These are phyloP conservation scores for Charina bottae DNA, from an alignment of 2,113 vertebrate genomes.

Conservation along the genomic window DNA sequence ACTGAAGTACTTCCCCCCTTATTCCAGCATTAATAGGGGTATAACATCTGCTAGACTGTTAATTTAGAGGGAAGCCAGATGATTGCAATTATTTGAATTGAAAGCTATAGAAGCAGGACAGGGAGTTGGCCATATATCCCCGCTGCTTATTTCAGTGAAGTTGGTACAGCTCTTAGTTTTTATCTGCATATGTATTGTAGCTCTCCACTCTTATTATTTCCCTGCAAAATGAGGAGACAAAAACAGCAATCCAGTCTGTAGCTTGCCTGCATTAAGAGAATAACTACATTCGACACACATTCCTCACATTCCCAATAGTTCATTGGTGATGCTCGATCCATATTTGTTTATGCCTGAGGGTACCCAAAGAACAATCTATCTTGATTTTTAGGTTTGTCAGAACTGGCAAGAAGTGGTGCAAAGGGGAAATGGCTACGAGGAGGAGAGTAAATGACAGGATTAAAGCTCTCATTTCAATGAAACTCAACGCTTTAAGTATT, in stretches of 20 bases:
- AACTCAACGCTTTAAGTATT: constrained; percentile 43
- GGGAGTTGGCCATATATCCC: not conserved
- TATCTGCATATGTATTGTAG: not conserved
- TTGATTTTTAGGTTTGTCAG: constrained; percentile 25
- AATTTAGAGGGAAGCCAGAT: not conserved
- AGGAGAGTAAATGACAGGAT: constrained; percentile 17
- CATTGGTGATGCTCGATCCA: not conserved
- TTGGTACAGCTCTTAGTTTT: not conserved
- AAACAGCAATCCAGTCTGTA: not conserved
- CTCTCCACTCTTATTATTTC: not conserved
- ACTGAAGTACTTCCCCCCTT: not conserved
- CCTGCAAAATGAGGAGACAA: not conserved
- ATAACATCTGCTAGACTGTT: not conserved
- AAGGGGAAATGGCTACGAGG: not conserved
- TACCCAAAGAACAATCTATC: constrained; percentile 6
- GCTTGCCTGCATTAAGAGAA: not conserved
- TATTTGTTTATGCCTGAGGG: not conserved
- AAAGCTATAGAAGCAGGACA: not conserved
- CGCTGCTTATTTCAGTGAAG: not conserved
- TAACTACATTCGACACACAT: not conserved
- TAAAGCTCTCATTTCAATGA: constrained; percentile 41
- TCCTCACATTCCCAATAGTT: constrained; percentile 6
- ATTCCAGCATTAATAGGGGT: not conserved
- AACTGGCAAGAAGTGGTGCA: not conserved
- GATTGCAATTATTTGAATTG: not conserved